A percentile compares a stretch with the other conserved stretches of the same genome.
Conservation (phyloP, 1,140 invertebrate genomes). For the Aphaenogaster floridana region DNA sequence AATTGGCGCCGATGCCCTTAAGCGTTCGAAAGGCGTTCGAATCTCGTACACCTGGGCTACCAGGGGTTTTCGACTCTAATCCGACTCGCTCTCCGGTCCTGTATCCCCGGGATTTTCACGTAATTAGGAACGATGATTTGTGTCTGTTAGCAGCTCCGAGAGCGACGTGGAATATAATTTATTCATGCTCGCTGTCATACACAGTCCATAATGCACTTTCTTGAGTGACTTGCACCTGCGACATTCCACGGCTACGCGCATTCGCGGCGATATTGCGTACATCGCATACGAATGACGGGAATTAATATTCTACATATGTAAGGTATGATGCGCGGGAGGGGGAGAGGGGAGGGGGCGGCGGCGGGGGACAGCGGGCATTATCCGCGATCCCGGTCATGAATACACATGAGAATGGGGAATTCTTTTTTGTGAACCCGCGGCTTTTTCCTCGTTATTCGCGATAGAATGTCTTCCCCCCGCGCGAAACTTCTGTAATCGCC, state of each 20-base stretch:
- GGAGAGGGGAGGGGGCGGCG: not conserved
- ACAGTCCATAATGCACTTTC: slow-evolving; percentile 65
- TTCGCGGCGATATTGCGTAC: slow-evolving; percentile 51
- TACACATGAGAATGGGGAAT: slow-evolving; percentile 65
- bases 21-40: too few relatives aligned
- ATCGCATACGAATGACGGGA: slow-evolving; percentile 79
- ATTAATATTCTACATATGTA: slow-evolving; percentile 81
- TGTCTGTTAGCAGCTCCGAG: slow-evolving; percentile 29
- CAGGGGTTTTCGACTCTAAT: not conserved
- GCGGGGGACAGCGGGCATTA: slow-evolving; percentile 67
- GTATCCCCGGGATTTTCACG: slow-evolving; percentile 46
- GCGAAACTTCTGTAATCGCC: slow-evolving; percentile 47
- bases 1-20: too few relatives aligned
- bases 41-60: too few relatives aligned
- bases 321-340: slow-evolving; percentile 69
- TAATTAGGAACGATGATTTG: slow-evolving; percentile 62
- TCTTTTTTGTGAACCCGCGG: slow-evolving; percentile 22
- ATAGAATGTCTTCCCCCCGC: slow-evolving; percentile 9
- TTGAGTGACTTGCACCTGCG: slow-evolving; percentile 77
- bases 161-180: slow-evolving; percentile 50
- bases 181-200: slow-evolving; percentile 40
- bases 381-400: slow-evolving; percentile 70
- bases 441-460: slow-evolving; percentile 48
- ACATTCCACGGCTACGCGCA: slow-evolving; percentile 56
- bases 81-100: not conserved